Evolutionary conservation across 2,113 vertebrate genomes (phyloP).

Genomic region (Sitta europaea): DNA sequence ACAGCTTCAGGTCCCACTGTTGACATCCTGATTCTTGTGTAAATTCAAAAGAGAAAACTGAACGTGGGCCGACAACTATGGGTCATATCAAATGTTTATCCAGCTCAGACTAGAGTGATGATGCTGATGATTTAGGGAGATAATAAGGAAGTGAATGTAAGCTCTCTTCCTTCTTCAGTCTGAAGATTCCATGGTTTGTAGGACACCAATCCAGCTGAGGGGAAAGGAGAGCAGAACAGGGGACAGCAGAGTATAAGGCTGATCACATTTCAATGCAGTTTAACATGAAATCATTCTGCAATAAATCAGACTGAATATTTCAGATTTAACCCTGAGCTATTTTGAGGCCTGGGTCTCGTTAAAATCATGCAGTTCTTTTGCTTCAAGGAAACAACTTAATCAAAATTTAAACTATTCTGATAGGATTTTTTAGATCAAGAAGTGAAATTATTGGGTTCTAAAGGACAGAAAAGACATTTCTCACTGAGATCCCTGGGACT

Average conservation of each 20-base stretch:
- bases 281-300: neutral
- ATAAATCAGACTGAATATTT: neutral
- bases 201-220: neutral
- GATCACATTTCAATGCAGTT: neutral
- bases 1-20: neutral
- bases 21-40: rapidly evolving
- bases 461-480: neutral
- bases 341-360: neutral
- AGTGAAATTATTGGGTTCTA: neutral
- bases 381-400: neutral
- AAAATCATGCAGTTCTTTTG: neutral
- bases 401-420: neutral
- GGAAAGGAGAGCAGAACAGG: neutral
- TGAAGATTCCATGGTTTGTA: neutral
- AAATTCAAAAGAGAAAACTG: neutral
- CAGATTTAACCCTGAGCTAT: neutral
- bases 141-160: neutral
- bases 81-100: neutral
- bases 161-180: neutral
- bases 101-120: neutral
- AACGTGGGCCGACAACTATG: neutral
- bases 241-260: neutral
- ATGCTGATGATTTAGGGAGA: neutral
- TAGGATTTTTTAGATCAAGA: neutral
- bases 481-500: neutral